Evolutionary conservation across 1,140 invertebrate genomes (phyloP), one percentile per base, ranked within the genome.

Genomic region (Aphaenogaster floridana): DNA sequence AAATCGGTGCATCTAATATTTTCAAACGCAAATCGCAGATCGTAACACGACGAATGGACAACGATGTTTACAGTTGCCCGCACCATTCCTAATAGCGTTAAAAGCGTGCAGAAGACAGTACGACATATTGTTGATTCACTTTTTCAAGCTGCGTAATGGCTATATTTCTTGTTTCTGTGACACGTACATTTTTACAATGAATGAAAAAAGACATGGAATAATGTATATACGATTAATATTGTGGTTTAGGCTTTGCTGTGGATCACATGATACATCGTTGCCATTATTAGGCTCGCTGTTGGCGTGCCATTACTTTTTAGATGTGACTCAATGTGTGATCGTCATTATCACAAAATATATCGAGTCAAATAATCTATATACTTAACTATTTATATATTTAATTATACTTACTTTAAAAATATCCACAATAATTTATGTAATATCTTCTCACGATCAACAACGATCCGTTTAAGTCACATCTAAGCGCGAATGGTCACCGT

Each of bases 1-100:
- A 71, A 68, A 91, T 57, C 42, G 61, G 50, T 39, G 84, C 80
- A 86, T 71, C 63, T 68, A 68, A 88, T 76, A 63, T 86, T 87
- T 74, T 86, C 63, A 89, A 84, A 84, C 54, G 77, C 21, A 89
- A 50, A 34, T 84, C 54, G 79, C 64, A 64, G 77, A 79, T 81
- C n/a, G 80, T 84, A 84, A 84, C 42, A 74, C 34, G 80, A 76
- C 42, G 42, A 71, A 45, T 71, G 64, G 42, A 84, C 80, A 63
- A 61, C 54, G 54, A 76, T 63, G 69, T 76, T 74, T 84, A 63
- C 0, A 76, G 50, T 76, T 84, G 57, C 21, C 42, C 42, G 17
- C 21, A 74, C 34, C 69, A 42, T 68, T 42, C 48, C 36, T 68
- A 39, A 74, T 74, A 84, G 57, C 54, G 8, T 76, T 84, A 84